phyloP scores from a whole-genome alignment of 2,797 vertebrate genomes.

The Emydoidea blandingii region DNA sequence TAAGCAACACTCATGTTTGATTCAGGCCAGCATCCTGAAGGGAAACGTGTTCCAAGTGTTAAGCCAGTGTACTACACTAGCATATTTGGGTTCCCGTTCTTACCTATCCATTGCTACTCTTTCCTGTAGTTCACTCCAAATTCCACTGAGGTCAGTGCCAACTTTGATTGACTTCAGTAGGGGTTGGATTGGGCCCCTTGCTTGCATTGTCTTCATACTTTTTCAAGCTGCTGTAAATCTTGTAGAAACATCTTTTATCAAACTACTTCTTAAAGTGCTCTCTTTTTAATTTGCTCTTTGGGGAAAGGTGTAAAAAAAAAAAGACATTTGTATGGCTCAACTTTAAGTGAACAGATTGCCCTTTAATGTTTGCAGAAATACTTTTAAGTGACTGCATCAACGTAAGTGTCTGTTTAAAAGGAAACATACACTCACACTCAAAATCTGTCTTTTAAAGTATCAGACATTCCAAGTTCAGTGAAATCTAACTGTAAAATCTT shows the following conservation, averaged over 20 bases:
- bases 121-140: neutral
- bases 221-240: neutral
- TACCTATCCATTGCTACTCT: neutral
- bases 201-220: neutral
- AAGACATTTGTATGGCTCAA: too few species aligned
- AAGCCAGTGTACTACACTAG: neutral
- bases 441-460: neutral
- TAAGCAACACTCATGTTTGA: neutral
- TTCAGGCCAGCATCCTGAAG: neutral
- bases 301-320: too few species aligned
- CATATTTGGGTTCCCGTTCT: neutral
- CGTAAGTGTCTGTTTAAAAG: neutral
- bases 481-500: neutral
- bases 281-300: neutral
- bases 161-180: neutral
- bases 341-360: neutral
- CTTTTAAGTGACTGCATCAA: neutral
- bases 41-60: neutral
- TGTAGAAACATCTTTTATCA: neutral
- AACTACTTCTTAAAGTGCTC: neutral
- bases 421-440: neutral
- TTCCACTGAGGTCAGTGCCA: neutral
- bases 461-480: neutral
- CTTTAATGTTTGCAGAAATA: neutral
- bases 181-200: neutral